phyloP scores from a whole-genome alignment of 2,797 vertebrate genomes.

The Forpus xanthops region DNA sequence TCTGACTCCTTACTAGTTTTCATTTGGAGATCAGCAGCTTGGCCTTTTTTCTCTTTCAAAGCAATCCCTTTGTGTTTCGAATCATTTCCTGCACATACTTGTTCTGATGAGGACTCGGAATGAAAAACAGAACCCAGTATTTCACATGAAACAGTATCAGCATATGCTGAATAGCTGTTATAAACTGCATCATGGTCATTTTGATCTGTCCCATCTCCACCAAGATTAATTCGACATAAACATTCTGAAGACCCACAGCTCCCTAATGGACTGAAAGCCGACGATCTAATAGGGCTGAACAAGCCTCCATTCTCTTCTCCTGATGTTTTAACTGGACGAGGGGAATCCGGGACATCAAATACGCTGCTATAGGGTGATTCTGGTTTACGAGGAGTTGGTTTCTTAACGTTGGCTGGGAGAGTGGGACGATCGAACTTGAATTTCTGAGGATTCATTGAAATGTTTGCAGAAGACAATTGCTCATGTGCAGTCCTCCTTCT shows the following conservation, averaged over 20 bases:
- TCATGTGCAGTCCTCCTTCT: conserved; percentile 76
- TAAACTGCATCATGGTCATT: conserved; percentile 77
- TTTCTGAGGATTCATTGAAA: conserved; percentile 91
- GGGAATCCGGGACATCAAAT: conserved; percentile 87
- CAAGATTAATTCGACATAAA: conserved; percentile 80
- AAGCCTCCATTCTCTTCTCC: conserved; percentile 87
- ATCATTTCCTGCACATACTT: neutral
- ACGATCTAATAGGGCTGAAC: conserved; percentile 92
- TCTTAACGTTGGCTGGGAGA: conserved; percentile 92
- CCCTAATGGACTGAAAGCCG: conserved; percentile 92
- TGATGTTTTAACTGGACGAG: conserved; percentile 82
- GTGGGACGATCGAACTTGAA: conserved; percentile 91
- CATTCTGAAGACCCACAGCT: conserved; percentile 83
- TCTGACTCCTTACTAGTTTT: conserved; percentile 43
- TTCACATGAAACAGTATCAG: conserved; percentile 88
- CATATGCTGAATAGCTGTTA: conserved; percentile 89
- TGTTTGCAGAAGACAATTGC: conserved; percentile 74
- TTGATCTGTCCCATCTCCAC: conserved; percentile 79
- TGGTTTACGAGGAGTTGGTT: conserved; percentile 94
- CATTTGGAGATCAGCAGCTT: conserved; percentile 7
- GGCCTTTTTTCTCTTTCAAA: conserved; percentile 51
- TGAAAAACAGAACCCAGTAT: conserved; percentile 88
- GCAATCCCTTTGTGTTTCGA: neutral
- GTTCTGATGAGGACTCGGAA: conserved; percentile 16
- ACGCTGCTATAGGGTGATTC: conserved; percentile 86